phyloP scores from a whole-genome alignment of 2,113 vertebrate genomes.

The Cathartes aura region DNA sequence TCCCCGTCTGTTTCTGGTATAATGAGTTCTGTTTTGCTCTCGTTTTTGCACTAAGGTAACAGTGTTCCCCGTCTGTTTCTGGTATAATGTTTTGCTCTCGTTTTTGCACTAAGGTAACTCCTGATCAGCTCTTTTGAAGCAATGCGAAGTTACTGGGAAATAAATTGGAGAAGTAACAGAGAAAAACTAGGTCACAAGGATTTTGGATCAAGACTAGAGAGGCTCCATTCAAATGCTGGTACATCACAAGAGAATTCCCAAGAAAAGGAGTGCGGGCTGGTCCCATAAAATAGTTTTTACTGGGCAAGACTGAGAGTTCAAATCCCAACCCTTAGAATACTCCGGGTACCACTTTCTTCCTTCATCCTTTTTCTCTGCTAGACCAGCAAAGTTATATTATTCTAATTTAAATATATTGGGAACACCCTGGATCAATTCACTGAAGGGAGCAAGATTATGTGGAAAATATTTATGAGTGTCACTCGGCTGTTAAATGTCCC shows the following conservation, averaged over 20 bases:
- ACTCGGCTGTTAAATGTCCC: not conserved
- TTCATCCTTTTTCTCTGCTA: not conserved
- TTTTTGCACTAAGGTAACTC: slow-evolving; percentile 8
- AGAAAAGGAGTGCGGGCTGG: not conserved
- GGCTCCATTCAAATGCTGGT: not conserved
- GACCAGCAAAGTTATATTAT: not conserved
- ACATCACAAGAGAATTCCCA: not conserved
- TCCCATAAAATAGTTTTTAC: not conserved
- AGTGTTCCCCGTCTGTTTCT: not conserved
- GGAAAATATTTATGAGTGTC: not conserved
- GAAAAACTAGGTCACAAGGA: slow-evolving; percentile 16
- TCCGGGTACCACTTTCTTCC: not conserved
- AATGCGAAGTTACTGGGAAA: not conserved
- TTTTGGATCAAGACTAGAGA: not conserved
- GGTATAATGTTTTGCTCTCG: not conserved
- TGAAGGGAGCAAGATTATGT: not conserved
- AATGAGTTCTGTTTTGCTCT: not conserved
- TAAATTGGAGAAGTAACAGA: not conserved
- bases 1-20: not conserved
- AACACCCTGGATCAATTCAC: not conserved
- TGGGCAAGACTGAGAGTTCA: not conserved
- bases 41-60: not conserved
- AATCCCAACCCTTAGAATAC: not conserved
- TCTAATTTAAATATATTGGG: not conserved
- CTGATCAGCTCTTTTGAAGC: slow-evolving; percentile 6